Evolutionary conservation across 1,140 invertebrate genomes (phyloP), one percentile per base, ranked within the genome.

Genomic region (Drepana arcuata): DNA sequence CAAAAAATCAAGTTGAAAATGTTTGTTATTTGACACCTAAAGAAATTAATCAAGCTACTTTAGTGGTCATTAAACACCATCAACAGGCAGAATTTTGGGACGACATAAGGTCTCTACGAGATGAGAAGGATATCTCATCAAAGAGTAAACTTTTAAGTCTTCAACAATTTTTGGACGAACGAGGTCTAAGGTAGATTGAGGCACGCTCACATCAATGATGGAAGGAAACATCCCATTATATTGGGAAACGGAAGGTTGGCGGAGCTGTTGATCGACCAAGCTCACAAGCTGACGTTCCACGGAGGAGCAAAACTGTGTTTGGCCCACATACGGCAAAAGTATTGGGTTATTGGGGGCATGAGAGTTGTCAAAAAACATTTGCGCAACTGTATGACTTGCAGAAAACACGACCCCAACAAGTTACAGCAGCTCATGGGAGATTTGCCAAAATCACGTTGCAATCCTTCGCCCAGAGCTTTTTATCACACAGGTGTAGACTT

Each of bases 401-500:
- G 11, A n/a, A 50, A 36, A 28, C 26, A 47, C 6, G 25, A 34
- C 27, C n/a, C 41, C 28, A 24, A 24, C 5, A 41, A 46, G 13
- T 26, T 23, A 13, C 7, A 34, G 2, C 64, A 64, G 13, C 6
- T 57, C 2, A 71, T 73, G 55, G 64, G 58, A 1, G 36, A 68
- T 14, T 29, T 79, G 3, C 72, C 70, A 0, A 10, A 11, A n/a
- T 30, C 38, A 0, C 14, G 41, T 7, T 28, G 15, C 0, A 47
- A 48, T 7, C 18, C 34, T 1, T 23, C 41, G 11, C 32, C 32
- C 0, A 50, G n/a, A n/a, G n/a, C 62, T 0, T 69, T 74, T 15
- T 41, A 35, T 0, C 49, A 56, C 23, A 48, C 38, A 2, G 67
- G 67, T 0, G 16, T 70, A 0, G 65, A 74, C 31, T 71, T 57